Percentiles rank a stretch among this genome's conserved stretches.
Evolutionary conservation across 2,888 invertebrate genomes (phyloP).

Genomic region (Ariolimax columbianus): DNA sequence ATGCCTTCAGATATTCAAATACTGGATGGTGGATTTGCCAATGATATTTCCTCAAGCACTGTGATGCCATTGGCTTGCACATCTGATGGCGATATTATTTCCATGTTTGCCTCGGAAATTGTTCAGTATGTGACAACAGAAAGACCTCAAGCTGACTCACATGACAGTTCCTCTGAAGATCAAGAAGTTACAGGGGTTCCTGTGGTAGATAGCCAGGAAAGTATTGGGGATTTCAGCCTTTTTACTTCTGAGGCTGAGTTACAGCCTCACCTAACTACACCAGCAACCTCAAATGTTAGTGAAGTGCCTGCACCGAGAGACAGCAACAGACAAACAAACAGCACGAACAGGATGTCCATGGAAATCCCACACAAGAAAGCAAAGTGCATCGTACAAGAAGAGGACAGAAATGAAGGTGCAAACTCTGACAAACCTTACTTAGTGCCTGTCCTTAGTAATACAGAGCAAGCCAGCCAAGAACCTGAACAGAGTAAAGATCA

Average conservation of each 20-base stretch:
- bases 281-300: neutral
- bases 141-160: neutral
- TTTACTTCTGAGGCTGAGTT: neutral
- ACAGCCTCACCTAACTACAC: neutral
- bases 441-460: neutral
- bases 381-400: conserved; percentile 49
- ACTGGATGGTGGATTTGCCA: neutral
- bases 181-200: neutral
- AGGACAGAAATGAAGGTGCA: neutral
- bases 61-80: neutral
- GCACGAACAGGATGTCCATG: conserved; percentile 57
- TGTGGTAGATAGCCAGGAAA: neutral
- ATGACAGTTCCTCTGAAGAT: neutral
- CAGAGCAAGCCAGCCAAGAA: neutral
- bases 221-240: neutral
- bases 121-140: conserved; percentile 11
- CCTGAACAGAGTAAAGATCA: conserved; percentile 16
- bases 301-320: conserved; percentile 24
- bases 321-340: conserved; percentile 31
- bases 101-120: conserved; percentile 26
- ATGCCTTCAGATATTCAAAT: conserved; percentile 3
- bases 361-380: conserved; percentile 60
- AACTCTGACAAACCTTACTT: neutral
- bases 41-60: neutral
- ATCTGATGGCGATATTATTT: neutral